Conservation (phyloP, 2,888 invertebrate species). For the Mechanitis messenoides region DNA sequence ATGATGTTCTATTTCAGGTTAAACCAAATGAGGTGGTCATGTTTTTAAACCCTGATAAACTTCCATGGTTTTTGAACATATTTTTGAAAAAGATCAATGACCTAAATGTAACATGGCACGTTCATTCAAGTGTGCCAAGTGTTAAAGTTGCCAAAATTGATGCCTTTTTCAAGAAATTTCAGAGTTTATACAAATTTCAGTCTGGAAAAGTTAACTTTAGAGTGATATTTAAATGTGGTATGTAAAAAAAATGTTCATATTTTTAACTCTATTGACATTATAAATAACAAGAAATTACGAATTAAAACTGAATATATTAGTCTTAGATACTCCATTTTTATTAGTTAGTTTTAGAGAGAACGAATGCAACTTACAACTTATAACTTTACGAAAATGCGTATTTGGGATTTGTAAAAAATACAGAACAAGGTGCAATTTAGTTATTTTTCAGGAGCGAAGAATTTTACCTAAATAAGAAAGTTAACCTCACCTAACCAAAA, state of each 20-base stretch:
- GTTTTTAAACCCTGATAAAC: slow-evolving; percentile 78
- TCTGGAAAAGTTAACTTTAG: slow-evolving; percentile 71
- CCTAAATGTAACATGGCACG: slow-evolving; percentile 74
- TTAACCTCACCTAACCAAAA: too few species aligned
- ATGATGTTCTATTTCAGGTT: slow-evolving; percentile 48
- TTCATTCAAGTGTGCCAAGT: slow-evolving; percentile 79
- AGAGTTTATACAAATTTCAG: slow-evolving; percentile 26
- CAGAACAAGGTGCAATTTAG: too few species aligned
- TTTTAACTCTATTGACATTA: neutral
- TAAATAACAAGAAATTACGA: too few species aligned
- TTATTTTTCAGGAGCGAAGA: too few species aligned
- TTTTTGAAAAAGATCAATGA: slow-evolving; percentile 75
- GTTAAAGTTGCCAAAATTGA: slow-evolving; percentile 56
- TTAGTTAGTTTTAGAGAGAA: too few species aligned
- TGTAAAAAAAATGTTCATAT: slow-evolving; percentile 34
- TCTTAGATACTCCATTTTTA: too few species aligned
- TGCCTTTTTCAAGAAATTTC: slow-evolving; percentile 50
- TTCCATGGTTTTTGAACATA: slow-evolving; percentile 81
- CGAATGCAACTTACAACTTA: too few species aligned
- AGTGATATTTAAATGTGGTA: slow-evolving; percentile 88
- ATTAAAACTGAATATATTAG: too few species aligned
- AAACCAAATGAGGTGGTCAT: slow-evolving; percentile 78
- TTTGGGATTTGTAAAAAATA: too few species aligned
- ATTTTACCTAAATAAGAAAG: too few species aligned
- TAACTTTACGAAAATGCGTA: too few species aligned